These are phyloP conservation scores for Mirza zaza DNA, from an alignment of 2,113 vertebrate species.

Conservation along the genomic window DNA sequence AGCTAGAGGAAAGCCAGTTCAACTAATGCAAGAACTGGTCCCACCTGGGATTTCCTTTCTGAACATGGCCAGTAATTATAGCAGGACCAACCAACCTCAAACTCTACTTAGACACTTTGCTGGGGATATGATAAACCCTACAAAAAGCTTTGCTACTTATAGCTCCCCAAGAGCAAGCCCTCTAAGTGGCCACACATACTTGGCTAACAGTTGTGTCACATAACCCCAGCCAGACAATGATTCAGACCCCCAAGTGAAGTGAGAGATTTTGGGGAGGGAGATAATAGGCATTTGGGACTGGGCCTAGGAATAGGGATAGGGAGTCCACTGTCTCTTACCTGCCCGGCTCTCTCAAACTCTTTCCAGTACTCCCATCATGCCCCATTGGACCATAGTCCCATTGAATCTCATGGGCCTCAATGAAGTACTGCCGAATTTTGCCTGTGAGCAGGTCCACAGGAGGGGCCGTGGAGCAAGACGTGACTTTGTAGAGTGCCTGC, in stretches of 20 bases:
- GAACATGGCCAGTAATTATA: neutral
- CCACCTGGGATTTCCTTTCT: neutral
- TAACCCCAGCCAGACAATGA: neutral
- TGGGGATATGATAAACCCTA: neutral
- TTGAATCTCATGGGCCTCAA: slow-evolving; percentile 83
- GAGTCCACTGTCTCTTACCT: slow-evolving; percentile 75
- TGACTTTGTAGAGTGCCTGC: slow-evolving; percentile 84
- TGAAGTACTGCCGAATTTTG: slow-evolving; percentile 83
- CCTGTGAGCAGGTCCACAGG: slow-evolving; percentile 52
- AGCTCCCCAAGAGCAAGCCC: neutral
- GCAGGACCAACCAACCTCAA: neutral
- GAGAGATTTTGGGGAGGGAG: neutral
- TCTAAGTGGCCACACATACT: neutral
- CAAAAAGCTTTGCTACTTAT: neutral
- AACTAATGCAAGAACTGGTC: neutral
- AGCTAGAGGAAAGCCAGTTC: neutral
- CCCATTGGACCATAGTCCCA: slow-evolving; percentile 84
- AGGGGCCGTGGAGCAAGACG: slow-evolving; percentile 74
- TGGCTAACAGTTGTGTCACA: neutral
- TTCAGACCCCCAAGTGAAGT: neutral
- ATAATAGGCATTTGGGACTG: neutral
- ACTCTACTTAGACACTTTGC: neutral
- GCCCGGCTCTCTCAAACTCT: slow-evolving; percentile 77
- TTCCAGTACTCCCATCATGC: slow-evolving; percentile 74
- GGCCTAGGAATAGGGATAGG: neutral